A percentile compares a stretch with the other conserved stretches of the same genome.
These are phyloP conservation scores for Agapornis roseicollis DNA, from an alignment of 2,113 vertebrate species.

Conservation along the genomic window DNA sequence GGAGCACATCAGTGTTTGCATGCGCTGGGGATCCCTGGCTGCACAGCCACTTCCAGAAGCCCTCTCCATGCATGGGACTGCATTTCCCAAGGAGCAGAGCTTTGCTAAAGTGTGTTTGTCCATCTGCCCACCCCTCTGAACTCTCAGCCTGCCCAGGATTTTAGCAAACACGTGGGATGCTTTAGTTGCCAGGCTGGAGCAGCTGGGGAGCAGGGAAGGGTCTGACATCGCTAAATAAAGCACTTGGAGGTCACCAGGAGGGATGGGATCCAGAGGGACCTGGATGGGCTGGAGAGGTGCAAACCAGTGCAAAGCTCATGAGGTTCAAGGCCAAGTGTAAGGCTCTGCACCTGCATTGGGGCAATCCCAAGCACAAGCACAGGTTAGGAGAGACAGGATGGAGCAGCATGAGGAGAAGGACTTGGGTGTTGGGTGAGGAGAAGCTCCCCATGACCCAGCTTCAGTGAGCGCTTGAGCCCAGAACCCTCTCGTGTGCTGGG, in stretches of 20 bases:
- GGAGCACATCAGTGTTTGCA: rapidly evolving
- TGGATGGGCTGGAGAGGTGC: neutral
- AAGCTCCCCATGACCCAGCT: neutral
- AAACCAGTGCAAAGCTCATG: neutral
- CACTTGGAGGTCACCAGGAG: neutral
- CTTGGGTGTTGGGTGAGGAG: neutral
- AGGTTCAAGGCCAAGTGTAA: neutral
- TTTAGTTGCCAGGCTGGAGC: neutral
- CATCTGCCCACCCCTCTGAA: rapidly evolving
- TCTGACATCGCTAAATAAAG: neutral
- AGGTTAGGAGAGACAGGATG: neutral
- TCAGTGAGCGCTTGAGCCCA: neutral
- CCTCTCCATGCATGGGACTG: rapidly evolving
- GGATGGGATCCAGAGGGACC: neutral
- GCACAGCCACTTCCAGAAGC: neutral
- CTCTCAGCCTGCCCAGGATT: neutral
- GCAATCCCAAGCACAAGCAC: neutral
- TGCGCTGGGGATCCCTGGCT: rapidly evolving
- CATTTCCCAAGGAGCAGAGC: neutral
- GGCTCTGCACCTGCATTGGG: no score
- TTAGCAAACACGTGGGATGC: neutral
- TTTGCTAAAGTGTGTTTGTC: neutral
- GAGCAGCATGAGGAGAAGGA: neutral
- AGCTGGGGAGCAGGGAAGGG: neutral
- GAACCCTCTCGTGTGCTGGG: neutral